Evolutionary conservation across 53 echinoderm and acorn worm species (phyloP).

Genomic region (Apostichopus leukothele): DNA sequence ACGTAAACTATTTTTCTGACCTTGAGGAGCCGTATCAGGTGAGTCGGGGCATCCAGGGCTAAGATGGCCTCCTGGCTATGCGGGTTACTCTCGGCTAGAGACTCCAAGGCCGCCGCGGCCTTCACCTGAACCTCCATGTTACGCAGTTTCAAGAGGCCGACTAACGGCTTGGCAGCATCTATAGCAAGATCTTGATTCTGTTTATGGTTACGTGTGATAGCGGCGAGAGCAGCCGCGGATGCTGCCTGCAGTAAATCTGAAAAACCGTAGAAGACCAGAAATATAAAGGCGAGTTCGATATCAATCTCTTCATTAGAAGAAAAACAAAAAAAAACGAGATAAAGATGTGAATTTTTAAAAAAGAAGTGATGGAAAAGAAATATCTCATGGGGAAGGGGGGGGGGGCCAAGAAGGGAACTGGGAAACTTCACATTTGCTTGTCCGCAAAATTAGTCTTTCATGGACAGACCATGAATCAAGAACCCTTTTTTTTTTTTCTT

Average conservation of each 20-base stretch:
- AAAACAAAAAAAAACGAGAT: no score
- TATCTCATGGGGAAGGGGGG: no score
- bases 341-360: no score
- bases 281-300: not conserved
- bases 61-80: constrained; percentile 84
- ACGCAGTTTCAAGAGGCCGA: constrained; percentile 76
- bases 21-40: constrained; percentile 86
- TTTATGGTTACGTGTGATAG: constrained; percentile 67
- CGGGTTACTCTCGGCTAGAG: constrained; percentile 82
- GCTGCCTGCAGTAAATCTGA: constrained; percentile 86
- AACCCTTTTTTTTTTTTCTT: no score
- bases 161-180: constrained; percentile 85
- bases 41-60: constrained; percentile 72
- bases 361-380: no score
- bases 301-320: no score
- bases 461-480: no score
- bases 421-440: no score
- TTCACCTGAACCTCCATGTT: constrained; percentile 98
- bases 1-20: constrained; percentile 45
- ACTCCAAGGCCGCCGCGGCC: constrained; percentile 88
- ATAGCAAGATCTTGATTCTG: constrained; percentile 83
- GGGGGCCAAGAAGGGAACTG: no score
- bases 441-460: no score
- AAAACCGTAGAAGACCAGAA: not conserved
- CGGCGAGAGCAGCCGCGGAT: constrained; percentile 87